Evolutionary conservation across 92 coral and sea anemone genomes (phyloP), one percentile per base, ranked within the genome.

Genomic region (Metridium senile): DNA sequence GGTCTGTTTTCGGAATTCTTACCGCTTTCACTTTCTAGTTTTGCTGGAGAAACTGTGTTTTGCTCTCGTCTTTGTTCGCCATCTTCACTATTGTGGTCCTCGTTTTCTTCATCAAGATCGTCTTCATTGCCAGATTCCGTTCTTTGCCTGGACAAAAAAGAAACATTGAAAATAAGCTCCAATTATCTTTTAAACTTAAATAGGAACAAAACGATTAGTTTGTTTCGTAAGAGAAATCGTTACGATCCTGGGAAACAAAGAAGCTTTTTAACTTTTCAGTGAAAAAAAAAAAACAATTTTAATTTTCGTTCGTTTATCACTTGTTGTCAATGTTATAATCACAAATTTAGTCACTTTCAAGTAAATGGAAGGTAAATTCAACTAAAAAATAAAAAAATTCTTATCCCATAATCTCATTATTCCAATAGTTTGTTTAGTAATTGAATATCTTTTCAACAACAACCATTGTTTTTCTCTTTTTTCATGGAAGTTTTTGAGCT

Each of bases 61-160:
- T 78, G 66, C 7, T 54, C 68, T 34, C 63, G 53, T 51, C 31
- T 78, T 30, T 63, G 75, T 27, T 58, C 83, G 0, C 83, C 83
- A 54, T 78, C 91, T 47, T 87, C 85, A 28, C 74, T 57, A 35
- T 52, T 72, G 25, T 74, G 80, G 3, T 84, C 92, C 11, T 88
- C 92, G 3, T 88, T 88, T 26, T 80, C 82, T 61, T 86, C 82
- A 62, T 86, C 81, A 53, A 74, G 76, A 30, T 88, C 92, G n/a
- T 88, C 92, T 16, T 88, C 88, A 17, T 88, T 68, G 68, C 71
- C 85, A 29, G 83, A 67, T 52, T 78, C 83, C 26, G 83, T 78
- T 9, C 83, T 51, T 9, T 75, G 67, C 75, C 83, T 78, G 17
- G 22, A 65, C 63, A 11, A 59, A 10, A 78, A 39, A 1, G 22